phyloP scores from a whole-genome alignment of 2,113 vertebrate genomes.

The Cochlearius cochlearius region DNA sequence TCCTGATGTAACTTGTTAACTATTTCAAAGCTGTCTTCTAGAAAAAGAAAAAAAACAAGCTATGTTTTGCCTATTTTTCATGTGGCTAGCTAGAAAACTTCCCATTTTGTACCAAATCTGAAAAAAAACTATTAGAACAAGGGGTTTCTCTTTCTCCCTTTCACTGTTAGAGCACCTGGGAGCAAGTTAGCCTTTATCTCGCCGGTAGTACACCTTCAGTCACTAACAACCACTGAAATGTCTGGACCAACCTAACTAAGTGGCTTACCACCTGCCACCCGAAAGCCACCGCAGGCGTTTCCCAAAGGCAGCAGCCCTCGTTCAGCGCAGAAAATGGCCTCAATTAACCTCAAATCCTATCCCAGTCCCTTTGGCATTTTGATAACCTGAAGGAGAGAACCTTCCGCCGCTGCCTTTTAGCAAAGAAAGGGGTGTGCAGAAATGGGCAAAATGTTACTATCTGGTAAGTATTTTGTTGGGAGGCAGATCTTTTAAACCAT shows the following conservation, averaged over 20 bases:
- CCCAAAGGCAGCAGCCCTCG: not conserved
- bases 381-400: not conserved
- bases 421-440: not conserved
- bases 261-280: not conserved
- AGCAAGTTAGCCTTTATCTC: not conserved
- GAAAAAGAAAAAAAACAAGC: not conserved
- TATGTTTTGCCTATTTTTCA: not conserved
- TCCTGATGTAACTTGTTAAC: conserved; percentile 4
- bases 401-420: not conserved
- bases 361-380: not conserved
- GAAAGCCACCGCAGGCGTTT: not conserved
- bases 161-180: not conserved
- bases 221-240: not conserved
- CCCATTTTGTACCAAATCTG: not conserved
- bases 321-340: not conserved
- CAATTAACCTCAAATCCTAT: not conserved
- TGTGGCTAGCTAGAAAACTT: not conserved
- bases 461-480: not conserved
- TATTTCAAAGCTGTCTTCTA: not conserved
- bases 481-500: not conserved
- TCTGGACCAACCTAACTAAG: not conserved
- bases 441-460: not conserved
- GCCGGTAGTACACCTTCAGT: not conserved
- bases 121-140: not conserved
- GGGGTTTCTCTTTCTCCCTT: not conserved